Percentiles rank a stretch among this genome's conserved stretches.
Conservation (phyloP, 2,888 invertebrate genomes). For the Tanypteryx hageni region DNA sequence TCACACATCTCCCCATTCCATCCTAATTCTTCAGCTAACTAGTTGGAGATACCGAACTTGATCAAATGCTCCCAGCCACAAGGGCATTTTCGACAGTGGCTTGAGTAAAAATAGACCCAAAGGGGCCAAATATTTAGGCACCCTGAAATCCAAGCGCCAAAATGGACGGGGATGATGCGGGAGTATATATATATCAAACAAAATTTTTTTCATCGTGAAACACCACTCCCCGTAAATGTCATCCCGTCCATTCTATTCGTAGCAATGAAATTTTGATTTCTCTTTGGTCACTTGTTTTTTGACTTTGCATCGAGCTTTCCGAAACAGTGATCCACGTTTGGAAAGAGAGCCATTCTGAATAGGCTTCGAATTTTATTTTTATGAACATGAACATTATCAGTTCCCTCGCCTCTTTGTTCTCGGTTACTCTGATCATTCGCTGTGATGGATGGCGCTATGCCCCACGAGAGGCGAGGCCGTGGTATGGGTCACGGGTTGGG, state of each 20-base stretch:
- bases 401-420: slow-evolving; percentile 60
- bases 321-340: slow-evolving; percentile 9
- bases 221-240: not conserved
- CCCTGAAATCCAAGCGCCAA: slow-evolving; percentile 45
- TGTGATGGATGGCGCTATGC: slow-evolving; percentile 60
- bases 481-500: slow-evolving; percentile 71
- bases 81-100: not conserved
- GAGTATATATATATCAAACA: not conserved
- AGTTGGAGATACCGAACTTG: slow-evolving; percentile 69
- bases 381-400: slow-evolving; percentile 19
- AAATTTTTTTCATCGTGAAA: not conserved
- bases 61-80: slow-evolving; percentile 42
- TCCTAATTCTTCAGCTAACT: slow-evolving; percentile 65
- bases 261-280: not conserved
- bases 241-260: slow-evolving; percentile 17
- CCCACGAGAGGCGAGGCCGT: slow-evolving; percentile 66
- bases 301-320: slow-evolving; percentile 24
- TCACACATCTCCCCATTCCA: not conserved
- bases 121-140: not conserved
- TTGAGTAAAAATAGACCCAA: not conserved
- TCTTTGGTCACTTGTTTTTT: slow-evolving; percentile 13
- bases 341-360: slow-evolving; percentile 37
- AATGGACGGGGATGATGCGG: not conserved
- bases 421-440: slow-evolving; percentile 66
- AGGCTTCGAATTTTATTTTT: not conserved